Percentiles rank a stretch among this genome's conserved stretches.
Evolutionary conservation across 2,888 invertebrate species (phyloP).

Genomic region (Phyto melanocephala): DNA sequence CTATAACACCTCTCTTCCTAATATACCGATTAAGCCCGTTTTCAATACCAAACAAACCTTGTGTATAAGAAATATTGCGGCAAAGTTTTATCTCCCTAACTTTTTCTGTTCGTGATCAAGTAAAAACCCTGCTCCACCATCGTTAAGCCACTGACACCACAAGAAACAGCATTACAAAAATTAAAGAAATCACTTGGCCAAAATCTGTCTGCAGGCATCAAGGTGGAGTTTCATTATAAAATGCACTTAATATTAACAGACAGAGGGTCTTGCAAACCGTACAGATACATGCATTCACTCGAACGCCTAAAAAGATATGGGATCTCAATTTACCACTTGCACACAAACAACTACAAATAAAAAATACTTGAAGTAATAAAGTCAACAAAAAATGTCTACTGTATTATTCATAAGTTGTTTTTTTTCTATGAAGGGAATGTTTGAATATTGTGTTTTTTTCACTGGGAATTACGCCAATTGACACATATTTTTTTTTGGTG

Average conservation of each 20-base stretch:
- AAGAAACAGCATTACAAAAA: neutral
- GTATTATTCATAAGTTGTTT: constrained; percentile 30
- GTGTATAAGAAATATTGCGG: too few species aligned
- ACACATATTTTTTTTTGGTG: constrained; percentile 31
- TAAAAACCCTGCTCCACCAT: neutral
- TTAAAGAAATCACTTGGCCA: neutral
- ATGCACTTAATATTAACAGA: neutral
- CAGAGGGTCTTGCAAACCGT: neutral
- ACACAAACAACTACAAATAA: too few species aligned
- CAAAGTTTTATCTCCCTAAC: too few species aligned
- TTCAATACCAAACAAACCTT: too few species aligned
- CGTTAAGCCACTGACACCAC: neutral
- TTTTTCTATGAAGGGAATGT: neutral
- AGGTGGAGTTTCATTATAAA: constrained; percentile 38
- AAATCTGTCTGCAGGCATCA: constrained; percentile 18
- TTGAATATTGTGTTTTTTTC: neutral
- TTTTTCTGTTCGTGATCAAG: too few species aligned
- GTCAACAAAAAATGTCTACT: constrained; percentile 18
- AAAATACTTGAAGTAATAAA: too few species aligned
- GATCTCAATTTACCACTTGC: neutral
- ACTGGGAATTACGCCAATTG: constrained; percentile 53
- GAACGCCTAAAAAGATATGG: neutral
- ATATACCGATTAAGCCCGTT: too few species aligned
- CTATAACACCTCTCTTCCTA: too few species aligned
- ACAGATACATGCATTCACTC: neutral